Evolutionary conservation across 2,888 invertebrate species (phyloP), one percentile per base, ranked within the genome.

Genomic region (Spodoptera exigua): DNA sequence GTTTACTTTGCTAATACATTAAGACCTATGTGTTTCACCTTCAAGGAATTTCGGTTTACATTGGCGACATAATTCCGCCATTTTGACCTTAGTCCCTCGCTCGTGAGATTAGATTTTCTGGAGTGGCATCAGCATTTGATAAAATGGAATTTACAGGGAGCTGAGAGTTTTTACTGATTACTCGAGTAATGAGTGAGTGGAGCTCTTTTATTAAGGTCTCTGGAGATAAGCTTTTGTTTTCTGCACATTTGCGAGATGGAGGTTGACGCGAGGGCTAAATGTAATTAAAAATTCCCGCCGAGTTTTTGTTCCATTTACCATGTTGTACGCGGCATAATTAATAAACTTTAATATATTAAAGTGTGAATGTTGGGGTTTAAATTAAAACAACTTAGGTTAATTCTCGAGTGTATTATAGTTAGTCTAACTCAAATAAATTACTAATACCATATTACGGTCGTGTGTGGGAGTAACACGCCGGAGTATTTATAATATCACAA

Each of bases 141-240:
- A 65, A 77, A 80, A 78, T 76, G 61, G 67, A 74, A 74, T 79
- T 79, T 65, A 48, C 66, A 49, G 53, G 53, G 27, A 41, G 61
- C 60, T 37, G 53, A 61, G 75, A 81, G 72, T 84, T 87, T 87
- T 85, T 84, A 82, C 85, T 86, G 84, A 88, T 88, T 88, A 85
- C 80, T 69, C 60, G 71, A 78, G 83, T 83, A 84, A 87, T 85
- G 79, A 81, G 79, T 74, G 74, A 72, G 78, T 62, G 66, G 73
- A 70, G 73, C 65, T 75, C 68, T 82, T 89, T 89, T 86, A 89
- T 85, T 81, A 82, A 69, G 74, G 82, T 80, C 84, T 74, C 70
- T 81, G 83, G 87, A 87, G 86, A 85, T 83, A 83, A 79, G 84
- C 81, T 82, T 86, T 85, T 85, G 84, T 86, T 83, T 80, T 80